Conservation (phyloP, 1,140 invertebrate genomes). For the Solen grandis region DNA sequence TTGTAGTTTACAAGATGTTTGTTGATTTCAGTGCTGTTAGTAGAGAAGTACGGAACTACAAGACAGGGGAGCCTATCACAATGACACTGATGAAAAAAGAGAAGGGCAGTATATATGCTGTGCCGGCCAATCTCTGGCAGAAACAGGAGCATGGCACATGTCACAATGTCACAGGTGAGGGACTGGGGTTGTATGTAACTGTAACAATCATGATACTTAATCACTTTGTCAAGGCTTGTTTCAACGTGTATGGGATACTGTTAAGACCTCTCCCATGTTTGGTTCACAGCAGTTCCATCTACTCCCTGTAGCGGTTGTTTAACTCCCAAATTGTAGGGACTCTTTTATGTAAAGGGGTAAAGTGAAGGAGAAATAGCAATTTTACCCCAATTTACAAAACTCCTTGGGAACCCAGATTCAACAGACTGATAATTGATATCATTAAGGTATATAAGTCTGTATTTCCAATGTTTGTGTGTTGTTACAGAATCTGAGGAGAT, state of each 20-base stretch:
- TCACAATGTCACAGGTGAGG: conserved; percentile 70
- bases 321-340: too few relatives aligned
- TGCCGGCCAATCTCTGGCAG: conserved; percentile 83
- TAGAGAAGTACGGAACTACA: conserved; percentile 84
- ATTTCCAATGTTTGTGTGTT: too few relatives aligned
- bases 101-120: conserved; percentile 88
- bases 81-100: conserved; percentile 93
- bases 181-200: background rate
- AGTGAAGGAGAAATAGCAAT: too few relatives aligned
- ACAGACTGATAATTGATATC: too few relatives aligned
- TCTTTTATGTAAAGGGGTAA: too few relatives aligned
- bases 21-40: conserved; percentile 83
- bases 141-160: conserved; percentile 55
- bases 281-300: too few relatives aligned
- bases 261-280: background rate
- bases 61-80: conserved; percentile 87
- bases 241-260: background rate
- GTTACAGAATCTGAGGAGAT: conserved; percentile 62
- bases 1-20: too few relatives aligned
- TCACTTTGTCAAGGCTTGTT: background rate
- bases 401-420: too few relatives aligned
- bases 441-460: too few relatives aligned
- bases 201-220: background rate
- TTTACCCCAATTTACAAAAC: too few relatives aligned
- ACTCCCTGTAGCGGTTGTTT: too few relatives aligned